phyloP scores from a whole-genome alignment of 2,888 invertebrate species.

The Plusia festucae region DNA sequence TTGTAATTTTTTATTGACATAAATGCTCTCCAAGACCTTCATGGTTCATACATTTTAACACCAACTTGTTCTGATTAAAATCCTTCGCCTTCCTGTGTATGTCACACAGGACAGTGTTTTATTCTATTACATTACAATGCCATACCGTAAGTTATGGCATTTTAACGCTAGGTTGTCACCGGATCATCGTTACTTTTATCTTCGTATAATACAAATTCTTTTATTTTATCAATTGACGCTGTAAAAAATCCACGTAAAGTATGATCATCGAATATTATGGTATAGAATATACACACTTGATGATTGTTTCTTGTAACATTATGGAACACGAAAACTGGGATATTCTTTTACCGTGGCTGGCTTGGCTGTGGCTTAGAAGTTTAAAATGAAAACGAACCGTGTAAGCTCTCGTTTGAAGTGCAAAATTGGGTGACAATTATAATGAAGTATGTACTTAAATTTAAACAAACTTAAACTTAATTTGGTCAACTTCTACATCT shows the following conservation, averaged over 20 bases:
- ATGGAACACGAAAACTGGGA: background rate
- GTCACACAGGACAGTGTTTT: background rate
- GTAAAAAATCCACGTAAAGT: slow-evolving; percentile 22
- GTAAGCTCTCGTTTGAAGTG: background rate
- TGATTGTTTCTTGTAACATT: slow-evolving; percentile 1
- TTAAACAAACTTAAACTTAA: background rate
- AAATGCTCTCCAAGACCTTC: slow-evolving; percentile 19
- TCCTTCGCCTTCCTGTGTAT: background rate
- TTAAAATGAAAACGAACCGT: background rate
- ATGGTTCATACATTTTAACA: slow-evolving; percentile 14
- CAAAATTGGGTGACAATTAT: background rate
- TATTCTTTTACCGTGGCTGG: background rate
- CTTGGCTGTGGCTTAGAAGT: background rate
- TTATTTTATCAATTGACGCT: slow-evolving; percentile 11
- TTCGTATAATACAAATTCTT: slow-evolving; percentile 14
- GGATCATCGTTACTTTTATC: slow-evolving; percentile 14
- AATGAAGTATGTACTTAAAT: background rate
- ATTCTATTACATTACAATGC: slow-evolving; percentile 6
- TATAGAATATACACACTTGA: slow-evolving; percentile 6
- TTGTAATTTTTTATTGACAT: slow-evolving; percentile 10
- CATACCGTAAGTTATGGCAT: slow-evolving; percentile 11
- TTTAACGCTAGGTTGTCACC: slow-evolving; percentile 5
- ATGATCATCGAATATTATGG: slow-evolving; percentile 19
- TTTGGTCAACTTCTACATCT: background rate
- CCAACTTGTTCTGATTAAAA: slow-evolving; percentile 9